Evolutionary conservation across 2,113 vertebrate genomes (phyloP), one percentile per base, ranked within the genome.

Genomic region (Percopsis transmontana): DNA sequence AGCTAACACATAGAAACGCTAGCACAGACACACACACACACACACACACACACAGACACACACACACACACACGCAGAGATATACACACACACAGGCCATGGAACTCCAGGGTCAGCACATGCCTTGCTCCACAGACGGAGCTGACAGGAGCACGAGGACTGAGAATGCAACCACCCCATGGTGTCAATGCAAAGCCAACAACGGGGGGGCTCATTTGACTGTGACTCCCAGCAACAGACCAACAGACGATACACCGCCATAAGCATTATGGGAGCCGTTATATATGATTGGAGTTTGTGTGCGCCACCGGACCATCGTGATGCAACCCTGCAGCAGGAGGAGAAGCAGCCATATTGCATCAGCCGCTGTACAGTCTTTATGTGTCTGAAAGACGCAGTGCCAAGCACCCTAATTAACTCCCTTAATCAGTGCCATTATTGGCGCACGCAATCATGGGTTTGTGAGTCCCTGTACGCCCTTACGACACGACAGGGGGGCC

Each of bases 401-500:
- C 2, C 60, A 55, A 51, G 80, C 58, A 52, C 14, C 57, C 68
- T 81, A 77, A 87, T 90, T 87, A 91, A 85, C 80, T 81, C 69
- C 45, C 48, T 67, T 85, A 87, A 85, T 86, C 80, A 75, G 62
- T 10, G 69, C 79, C 70, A 81, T 79, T 83, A 77, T 82, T 72
- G 79, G 75, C 66, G 63, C 69, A 60, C 55, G 73, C 74, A 83
- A 82, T 83, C 76, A 68, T 72, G 23, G 72, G 54, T 65, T 77
- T 77, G 78, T 74, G 71, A 71, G 75, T 50, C 80, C 64, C 55
- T 15, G 50, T 59, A 55, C 47, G 68, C 71, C 48, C 63, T 77
- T 81, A 84, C 81, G 81, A 62, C 72, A 86, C 71, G 79, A 75
- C 74, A 68, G 57, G 79, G 79, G n/a, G 81, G 74, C 68, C 71